Evolutionary conservation across 53 echinoderm and acorn worm genomes (phyloP).

Genomic region (Crossaster papposus): DNA sequence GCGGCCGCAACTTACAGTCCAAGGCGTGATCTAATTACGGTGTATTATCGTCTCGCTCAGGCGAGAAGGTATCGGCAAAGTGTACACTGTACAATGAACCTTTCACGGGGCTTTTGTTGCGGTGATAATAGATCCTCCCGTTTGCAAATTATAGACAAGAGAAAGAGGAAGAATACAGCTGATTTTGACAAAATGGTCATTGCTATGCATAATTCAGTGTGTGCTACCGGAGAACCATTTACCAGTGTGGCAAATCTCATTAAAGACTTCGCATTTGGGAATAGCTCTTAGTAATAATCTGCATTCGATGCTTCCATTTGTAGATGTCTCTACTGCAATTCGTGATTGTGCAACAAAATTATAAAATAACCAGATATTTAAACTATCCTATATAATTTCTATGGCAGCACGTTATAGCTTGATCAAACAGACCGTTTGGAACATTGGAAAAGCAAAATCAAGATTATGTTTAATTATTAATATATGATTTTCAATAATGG

Average conservation of each 20-base stretch:
- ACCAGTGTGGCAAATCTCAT: background rate
- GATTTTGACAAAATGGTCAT: background rate
- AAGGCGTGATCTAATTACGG: constrained; percentile 8
- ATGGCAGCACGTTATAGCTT: too few relatives aligned
- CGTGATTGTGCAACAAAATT: too few relatives aligned
- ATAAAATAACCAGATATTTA: too few relatives aligned
- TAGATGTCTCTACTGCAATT: too few relatives aligned
- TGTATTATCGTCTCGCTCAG: background rate
- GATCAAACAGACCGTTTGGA: too few relatives aligned
- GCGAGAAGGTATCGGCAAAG: background rate
- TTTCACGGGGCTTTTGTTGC: background rate
- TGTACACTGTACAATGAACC: constrained; percentile 5
- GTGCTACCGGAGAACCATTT: background rate
- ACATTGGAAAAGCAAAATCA: too few relatives aligned
- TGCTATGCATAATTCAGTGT: background rate
- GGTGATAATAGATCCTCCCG: constrained; percentile 11
- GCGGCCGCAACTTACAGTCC: background rate
- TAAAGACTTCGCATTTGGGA: background rate
- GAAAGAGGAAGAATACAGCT: background rate
- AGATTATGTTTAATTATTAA: background rate
- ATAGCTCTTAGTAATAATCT: background rate
- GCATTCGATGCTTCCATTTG: too few relatives aligned
- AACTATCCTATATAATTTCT: too few relatives aligned
- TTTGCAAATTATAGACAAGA: constrained; percentile 25
- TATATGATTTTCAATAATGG: background rate